Conservation (phyloP, 2,888 invertebrate species). For the Oscheius sp. region DNA sequence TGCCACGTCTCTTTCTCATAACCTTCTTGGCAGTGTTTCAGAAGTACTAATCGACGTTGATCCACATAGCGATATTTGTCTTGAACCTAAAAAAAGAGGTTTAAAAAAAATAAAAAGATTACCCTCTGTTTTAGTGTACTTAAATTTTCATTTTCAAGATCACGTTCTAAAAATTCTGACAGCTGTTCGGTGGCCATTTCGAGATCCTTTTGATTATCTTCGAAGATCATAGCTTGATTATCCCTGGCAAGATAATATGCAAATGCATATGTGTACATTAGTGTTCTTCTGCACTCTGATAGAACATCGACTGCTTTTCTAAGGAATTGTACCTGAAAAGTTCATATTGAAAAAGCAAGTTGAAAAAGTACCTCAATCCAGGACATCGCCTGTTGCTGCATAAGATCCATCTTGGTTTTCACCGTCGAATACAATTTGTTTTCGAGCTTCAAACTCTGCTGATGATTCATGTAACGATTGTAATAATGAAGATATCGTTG, state of each 20-base stretch:
- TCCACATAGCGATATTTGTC: constrained; percentile 87
- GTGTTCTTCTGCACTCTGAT: constrained; percentile 81
- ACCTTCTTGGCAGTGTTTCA: constrained; percentile 97
- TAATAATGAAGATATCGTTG: constrained; percentile 98
- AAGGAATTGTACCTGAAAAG: constrained; percentile 81
- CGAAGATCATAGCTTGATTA: constrained; percentile 98
- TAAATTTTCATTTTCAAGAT: constrained; percentile 94
- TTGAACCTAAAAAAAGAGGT: constrained; percentile 58
- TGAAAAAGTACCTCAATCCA: constrained; percentile 93
- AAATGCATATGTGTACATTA: constrained; percentile 99
- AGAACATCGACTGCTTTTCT: constrained; percentile 82
- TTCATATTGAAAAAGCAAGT: not conserved
- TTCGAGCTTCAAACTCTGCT: constrained; percentile 97
- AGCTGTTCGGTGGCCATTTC: constrained; percentile 96
- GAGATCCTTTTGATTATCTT: constrained; percentile 80
- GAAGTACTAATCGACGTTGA: constrained; percentile 89
- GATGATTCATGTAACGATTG: constrained; percentile 98
- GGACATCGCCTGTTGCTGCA: constrained; percentile 99
- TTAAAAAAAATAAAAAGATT: not conserved
- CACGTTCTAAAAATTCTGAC: constrained; percentile 95
- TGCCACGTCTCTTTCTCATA: constrained; percentile 99
- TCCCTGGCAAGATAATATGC: constrained; percentile 97
- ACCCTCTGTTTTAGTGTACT: constrained; percentile 98
- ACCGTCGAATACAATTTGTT: constrained; percentile 88
- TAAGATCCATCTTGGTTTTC: constrained; percentile 98